These are phyloP conservation scores for Stomatorhinus ivindoensis DNA, from an alignment of 2,113 vertebrate species.

Conservation along the genomic window DNA sequence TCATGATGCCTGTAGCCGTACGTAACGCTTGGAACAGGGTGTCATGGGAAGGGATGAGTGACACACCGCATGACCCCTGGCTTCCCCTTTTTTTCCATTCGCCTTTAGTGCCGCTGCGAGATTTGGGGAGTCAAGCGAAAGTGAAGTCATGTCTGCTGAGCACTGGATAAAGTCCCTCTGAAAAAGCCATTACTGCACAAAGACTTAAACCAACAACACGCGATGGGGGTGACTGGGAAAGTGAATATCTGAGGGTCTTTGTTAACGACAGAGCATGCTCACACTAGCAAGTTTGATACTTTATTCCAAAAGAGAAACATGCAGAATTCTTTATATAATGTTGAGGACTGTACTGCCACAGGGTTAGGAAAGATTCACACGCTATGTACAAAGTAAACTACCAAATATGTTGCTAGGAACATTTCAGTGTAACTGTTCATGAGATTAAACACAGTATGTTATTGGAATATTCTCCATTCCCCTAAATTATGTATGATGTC, in stretches of 20 bases:
- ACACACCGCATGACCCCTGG: background rate
- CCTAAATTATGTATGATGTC: background rate
- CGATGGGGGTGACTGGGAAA: background rate
- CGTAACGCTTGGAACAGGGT: background rate
- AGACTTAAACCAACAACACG: background rate
- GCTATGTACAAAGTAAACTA: background rate
- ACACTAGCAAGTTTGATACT: background rate
- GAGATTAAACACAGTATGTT: background rate
- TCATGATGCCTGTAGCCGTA: background rate
- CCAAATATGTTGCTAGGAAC: background rate
- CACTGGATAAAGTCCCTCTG: conserved; percentile 7
- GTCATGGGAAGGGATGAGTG: background rate
- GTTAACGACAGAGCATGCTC: background rate
- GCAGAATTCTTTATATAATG: background rate
- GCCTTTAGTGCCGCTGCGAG: background rate
- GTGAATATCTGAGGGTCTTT: background rate
- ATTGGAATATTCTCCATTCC: background rate
- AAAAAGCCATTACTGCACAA: conserved; percentile 4
- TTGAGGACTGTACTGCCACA: background rate
- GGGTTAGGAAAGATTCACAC: background rate
- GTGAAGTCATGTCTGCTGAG: conserved; percentile 24
- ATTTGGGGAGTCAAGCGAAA: background rate
- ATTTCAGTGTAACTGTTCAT: background rate
- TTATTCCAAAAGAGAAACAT: background rate
- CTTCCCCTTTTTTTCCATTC: background rate